A percentile compares a stretch with the other conserved stretches of the same genome.
Conservation (phyloP, 2,888 invertebrate genomes). For the Amiota minor region DNA sequence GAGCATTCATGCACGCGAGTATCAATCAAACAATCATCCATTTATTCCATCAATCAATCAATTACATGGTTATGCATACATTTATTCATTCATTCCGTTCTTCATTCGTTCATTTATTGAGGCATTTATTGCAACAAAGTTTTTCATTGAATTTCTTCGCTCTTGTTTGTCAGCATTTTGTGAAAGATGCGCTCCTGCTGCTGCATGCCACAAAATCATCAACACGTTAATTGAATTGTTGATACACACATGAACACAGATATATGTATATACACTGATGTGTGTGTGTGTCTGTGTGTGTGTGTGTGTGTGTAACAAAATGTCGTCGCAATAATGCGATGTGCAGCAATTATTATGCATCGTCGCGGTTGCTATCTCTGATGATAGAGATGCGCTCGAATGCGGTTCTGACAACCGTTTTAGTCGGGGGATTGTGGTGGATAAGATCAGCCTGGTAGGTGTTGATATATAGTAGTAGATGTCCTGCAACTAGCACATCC, state of each 20-base stretch:
- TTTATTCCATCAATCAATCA: background rate
- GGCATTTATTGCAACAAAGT: background rate
- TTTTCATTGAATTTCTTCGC: background rate
- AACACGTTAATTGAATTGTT: slow-evolving; percentile 71
- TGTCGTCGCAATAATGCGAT: background rate
- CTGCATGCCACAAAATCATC: slow-evolving; percentile 70
- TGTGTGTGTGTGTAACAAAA: background rate
- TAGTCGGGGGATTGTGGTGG: background rate
- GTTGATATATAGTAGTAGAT: background rate
- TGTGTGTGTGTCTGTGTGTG: background rate
- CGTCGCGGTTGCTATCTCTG: slow-evolving; percentile 43
- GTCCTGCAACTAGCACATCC: background rate
- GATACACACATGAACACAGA: slow-evolving; percentile 61
- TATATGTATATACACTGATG: slow-evolving; percentile 37
- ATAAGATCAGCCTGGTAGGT: no score
- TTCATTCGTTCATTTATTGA: slow-evolving; percentile 2
- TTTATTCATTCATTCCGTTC: slow-evolving; percentile 4
- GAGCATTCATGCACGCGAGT: background rate
- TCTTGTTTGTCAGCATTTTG: slow-evolving; percentile 1
- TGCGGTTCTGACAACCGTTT: background rate
- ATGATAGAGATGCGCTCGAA: background rate
- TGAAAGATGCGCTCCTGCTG: slow-evolving; percentile 5
- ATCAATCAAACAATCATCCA: background rate
- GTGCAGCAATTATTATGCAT: slow-evolving; percentile 29
- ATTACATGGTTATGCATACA: background rate